Evolutionary conservation across 2,797 vertebrate genomes (phyloP), one percentile per base, ranked within the genome.

Genomic region (Neostethus bicornis): DNA sequence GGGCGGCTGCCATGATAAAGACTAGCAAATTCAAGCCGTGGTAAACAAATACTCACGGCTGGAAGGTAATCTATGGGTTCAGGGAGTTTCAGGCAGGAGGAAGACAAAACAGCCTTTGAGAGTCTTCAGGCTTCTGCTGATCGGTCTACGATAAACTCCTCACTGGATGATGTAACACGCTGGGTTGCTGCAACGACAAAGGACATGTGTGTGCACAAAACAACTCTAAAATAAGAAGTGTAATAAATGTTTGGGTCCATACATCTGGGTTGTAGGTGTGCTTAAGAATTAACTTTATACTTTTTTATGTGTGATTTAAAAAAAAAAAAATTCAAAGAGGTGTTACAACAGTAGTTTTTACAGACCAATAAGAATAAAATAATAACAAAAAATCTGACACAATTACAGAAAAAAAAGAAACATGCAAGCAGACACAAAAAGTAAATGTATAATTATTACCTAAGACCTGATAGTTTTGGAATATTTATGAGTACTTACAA

Each of bases 101-200:
- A 88, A 93, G 92, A 92, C 92, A 93, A 93, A 93, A 92, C 90
- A 93, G 78, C 75, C 88, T 92, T 92, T 92, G 89, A 92, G 87
- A 90, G 84, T 86, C 77, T 79, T 89, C 68, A 46, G 77, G 74
- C 83, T 80, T 77, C 81, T 77, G 80, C 77, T 89, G 92, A 92
- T 92, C 73, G 79, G 77, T 51, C 14, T 21, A 81, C 70, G 91
- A 93, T 92, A 93, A 92, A 85, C 76, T 73, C 63, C 48, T 28
- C 59, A 47, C 24, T 47, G 74, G 83, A 84, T 92, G 91, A 91
- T 87, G 88, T 90, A 90, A 90, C 86, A 26, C 76, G 61, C 78
- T 56, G 61, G 67, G 79, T 80, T 87, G 73, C 85, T 68, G 73
- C 66, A 62, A 61, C 42, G 49, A 85, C 79, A 78, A 81, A 77